Base-by-base conservation (phyloP, 2,113 vertebrate genomes). In the Tretioscincus oriximinensis region DNA sequence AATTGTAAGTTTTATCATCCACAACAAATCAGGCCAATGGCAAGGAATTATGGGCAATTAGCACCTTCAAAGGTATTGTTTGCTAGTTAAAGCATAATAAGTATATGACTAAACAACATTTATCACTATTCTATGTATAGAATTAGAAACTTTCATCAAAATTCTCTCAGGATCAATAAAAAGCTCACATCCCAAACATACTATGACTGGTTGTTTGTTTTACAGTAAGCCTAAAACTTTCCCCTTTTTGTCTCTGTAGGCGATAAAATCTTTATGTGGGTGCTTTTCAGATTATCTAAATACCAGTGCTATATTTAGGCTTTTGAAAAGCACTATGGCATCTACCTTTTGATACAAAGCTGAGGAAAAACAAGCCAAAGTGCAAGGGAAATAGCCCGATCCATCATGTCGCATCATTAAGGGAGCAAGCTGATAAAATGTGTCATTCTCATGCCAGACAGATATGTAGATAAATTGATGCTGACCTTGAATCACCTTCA, bases 401-500 rank as follows among this genome's bases (percentile, higher is more conserved):
- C 70, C 68, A n/a, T 82, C 68, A 41, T 31, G 22, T 70, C 66
- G 5, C 41, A 74, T 85, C 65, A 68, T 88, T 88, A 87, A 77
- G 51, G 74, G 77, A 90, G 78, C 1, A 28, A 47, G 14, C 77
- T 83, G 73, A 86, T 87, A 77, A 89, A 75, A 85, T n/a, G 47
- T 84, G 80, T 81, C 18, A 29, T 63, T 82, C 77, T 77, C 28
- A 54, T 60, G 83, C 61, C 63, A 80, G 82, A 7, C 54, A 79
- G 70, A 77, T 81, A 87, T 7, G 47, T 73, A 81, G 78, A 90
- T 58, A 83, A 88, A 88, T 87, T 78, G 73, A 63, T 85, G 68
- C 69, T 90, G 80, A 87, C 64, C 58, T 80, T 83, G 28, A 70
- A n/a, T 81, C 74, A 79, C 73, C 81, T 85, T 71, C 45, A 31